Evolutionary conservation across 2,888 invertebrate species (phyloP).

Genomic region (Mycalesis mineus): DNA sequence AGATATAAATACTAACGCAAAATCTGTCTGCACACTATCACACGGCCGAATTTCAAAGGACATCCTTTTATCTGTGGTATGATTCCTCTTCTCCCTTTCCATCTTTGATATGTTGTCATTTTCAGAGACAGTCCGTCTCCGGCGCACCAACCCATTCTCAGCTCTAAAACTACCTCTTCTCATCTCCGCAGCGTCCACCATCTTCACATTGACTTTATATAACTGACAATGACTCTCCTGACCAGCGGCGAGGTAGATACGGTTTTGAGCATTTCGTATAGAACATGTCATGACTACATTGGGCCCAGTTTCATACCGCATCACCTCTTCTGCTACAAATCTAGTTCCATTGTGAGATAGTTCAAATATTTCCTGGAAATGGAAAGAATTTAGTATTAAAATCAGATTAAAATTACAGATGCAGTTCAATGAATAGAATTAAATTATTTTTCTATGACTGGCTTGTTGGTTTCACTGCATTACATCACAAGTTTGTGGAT

Average conservation of each 20-base stretch:
- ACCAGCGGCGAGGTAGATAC: constrained; percentile 90
- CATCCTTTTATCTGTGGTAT: constrained; percentile 78
- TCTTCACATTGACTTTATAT: constrained; percentile 83
- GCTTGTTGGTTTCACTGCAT: too few relatives aligned
- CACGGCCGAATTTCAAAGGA: constrained; percentile 86
- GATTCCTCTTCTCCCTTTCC: constrained; percentile 62
- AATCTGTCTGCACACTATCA: constrained; percentile 92
- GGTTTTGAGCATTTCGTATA: constrained; percentile 83
- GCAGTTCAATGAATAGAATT: too few relatives aligned
- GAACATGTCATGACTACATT: constrained; percentile 96
- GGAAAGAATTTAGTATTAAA: too few relatives aligned
- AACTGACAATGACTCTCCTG: constrained; percentile 94
- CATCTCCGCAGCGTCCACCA: constrained; percentile 77
- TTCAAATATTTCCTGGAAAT: constrained; percentile 94
- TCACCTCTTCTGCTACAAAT: constrained; percentile 92
- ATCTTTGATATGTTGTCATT: constrained; percentile 72
- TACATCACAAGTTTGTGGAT: too few relatives aligned
- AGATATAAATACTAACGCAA: constrained; percentile 75
- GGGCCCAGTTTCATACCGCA: constrained; percentile 91
- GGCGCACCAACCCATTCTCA: constrained; percentile 67
- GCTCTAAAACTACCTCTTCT: constrained; percentile 75
- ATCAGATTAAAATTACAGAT: too few relatives aligned
- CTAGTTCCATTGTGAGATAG: constrained; percentile 89
- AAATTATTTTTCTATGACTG: too few relatives aligned
- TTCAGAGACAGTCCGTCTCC: constrained; percentile 74